These are phyloP conservation scores for Watsonalla cultraria DNA, from an alignment of 2,888 invertebrate species.

Conservation along the genomic window DNA sequence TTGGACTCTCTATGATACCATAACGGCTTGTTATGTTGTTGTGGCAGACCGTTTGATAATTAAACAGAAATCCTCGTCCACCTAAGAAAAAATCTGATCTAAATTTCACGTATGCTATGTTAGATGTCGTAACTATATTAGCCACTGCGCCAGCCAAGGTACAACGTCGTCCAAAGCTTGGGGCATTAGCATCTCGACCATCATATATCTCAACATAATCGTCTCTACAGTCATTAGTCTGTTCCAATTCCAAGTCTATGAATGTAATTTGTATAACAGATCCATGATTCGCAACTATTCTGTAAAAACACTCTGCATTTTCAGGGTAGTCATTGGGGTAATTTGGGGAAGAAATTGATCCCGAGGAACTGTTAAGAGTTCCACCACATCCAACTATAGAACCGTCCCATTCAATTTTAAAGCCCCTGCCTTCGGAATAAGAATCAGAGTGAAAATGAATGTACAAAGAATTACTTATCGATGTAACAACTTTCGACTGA, in stretches of 20 bases:
- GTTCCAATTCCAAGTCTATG: constrained; percentile 85
- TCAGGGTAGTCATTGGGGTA: constrained; percentile 88
- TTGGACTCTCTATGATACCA: constrained; percentile 92
- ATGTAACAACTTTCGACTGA: constrained; percentile 82
- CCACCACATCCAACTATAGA: constrained; percentile 88
- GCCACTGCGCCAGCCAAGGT: constrained; percentile 48
- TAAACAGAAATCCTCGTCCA: constrained; percentile 88
- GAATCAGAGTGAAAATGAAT: constrained; percentile 87
- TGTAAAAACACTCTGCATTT: constrained; percentile 89
- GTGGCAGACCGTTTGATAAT: constrained; percentile 85
- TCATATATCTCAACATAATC: constrained; percentile 86
- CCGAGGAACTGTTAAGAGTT: constrained; percentile 81
- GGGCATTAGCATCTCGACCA: constrained; percentile 76
- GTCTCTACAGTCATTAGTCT: constrained; percentile 76
- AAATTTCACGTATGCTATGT: constrained; percentile 84
- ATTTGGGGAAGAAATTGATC: constrained; percentile 89
- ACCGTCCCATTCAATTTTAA: constrained; percentile 76
- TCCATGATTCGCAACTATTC: constrained; percentile 84
- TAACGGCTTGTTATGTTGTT: constrained; percentile 80
- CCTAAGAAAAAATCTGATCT: constrained; percentile 81
- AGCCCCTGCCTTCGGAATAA: constrained; percentile 82
- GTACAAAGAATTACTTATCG: constrained; percentile 86
- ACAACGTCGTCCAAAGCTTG: constrained; percentile 82
- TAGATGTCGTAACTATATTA: constrained; percentile 78
- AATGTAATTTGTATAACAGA: constrained; percentile 83